A percentile compares a stretch with the other conserved stretches of the same genome.
phyloP scores from a whole-genome alignment of 2,888 invertebrate genomes.

The Tribolium freemani region DNA sequence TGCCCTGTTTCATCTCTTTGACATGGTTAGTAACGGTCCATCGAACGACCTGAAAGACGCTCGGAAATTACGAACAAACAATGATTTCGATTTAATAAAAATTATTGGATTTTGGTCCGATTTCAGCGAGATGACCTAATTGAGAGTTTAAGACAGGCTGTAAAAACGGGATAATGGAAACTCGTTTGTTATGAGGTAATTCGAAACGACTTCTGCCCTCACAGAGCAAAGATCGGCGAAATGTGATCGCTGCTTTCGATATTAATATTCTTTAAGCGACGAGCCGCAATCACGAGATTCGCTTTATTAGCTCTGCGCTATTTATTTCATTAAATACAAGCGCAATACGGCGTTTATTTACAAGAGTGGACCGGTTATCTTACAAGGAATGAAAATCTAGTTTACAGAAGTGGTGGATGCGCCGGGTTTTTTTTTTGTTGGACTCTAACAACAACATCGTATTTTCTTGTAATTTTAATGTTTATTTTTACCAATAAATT shows the following conservation, averaged over 20 bases:
- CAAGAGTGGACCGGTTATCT: neutral
- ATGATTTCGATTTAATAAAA: slow-evolving; percentile 29
- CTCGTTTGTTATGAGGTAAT: slow-evolving; percentile 31
- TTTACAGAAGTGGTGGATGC: neutral
- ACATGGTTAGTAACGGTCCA: slow-evolving; percentile 43
- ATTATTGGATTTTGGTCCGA: slow-evolving; percentile 31
- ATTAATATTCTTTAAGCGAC: neutral
- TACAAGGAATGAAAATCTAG: neutral
- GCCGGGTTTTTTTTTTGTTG: neutral
- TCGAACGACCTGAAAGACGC: slow-evolving; percentile 42
- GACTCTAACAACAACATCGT: no score
- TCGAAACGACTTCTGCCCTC: slow-evolving; percentile 17
- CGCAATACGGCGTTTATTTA: neutral
- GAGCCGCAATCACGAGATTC: neutral
- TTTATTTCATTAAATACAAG: neutral
- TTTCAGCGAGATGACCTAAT: slow-evolving; percentile 15
- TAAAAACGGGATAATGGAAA: slow-evolving; percentile 27
- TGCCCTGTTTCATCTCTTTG: slow-evolving; percentile 55
- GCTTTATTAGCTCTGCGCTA: neutral
- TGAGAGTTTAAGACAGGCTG: slow-evolving; percentile 9
- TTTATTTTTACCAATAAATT: no score
- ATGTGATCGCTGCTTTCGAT: neutral
- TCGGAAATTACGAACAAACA: slow-evolving; percentile 5
- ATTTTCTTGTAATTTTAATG: neutral
- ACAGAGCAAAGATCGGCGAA: neutral